phyloP scores from a whole-genome alignment of 2,888 invertebrate species.

The Volucella inflata region DNA sequence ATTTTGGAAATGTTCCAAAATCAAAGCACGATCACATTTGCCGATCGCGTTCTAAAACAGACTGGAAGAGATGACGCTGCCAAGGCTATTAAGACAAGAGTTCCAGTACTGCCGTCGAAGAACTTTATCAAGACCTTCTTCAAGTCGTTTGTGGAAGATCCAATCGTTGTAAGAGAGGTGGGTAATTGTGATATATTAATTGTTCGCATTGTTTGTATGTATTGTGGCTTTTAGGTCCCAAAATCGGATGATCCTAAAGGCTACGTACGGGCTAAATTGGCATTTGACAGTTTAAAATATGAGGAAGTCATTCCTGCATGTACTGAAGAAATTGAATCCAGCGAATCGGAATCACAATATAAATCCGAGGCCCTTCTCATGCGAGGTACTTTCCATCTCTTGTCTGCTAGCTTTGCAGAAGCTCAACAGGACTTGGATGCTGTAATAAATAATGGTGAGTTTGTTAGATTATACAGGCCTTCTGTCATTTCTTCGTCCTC shows the following conservation, averaged over 20 bases:
- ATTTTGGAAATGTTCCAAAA: slow-evolving; percentile 95
- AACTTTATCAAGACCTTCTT: slow-evolving; percentile 95
- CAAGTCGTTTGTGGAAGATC: slow-evolving; percentile 94
- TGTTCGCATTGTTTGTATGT: slow-evolving; percentile 81
- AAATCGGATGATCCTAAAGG: slow-evolving; percentile 84
- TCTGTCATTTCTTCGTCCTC: too few relatives aligned
- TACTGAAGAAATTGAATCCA: slow-evolving; percentile 89
- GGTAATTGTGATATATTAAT: slow-evolving; percentile 38
- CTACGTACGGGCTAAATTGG: slow-evolving; percentile 89
- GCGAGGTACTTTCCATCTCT: slow-evolving; percentile 92
- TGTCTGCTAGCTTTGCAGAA: slow-evolving; percentile 90
- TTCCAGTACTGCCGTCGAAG: slow-evolving; percentile 92
- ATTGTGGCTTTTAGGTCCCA: slow-evolving; percentile 36
- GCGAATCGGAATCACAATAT: slow-evolving; percentile 86
- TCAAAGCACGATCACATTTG: slow-evolving; percentile 90
- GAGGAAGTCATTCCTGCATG: slow-evolving; percentile 92
- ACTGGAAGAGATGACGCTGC: slow-evolving; percentile 87
- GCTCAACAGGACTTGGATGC: slow-evolving; percentile 89
- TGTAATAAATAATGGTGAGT: slow-evolving; percentile 86
- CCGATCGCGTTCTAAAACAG: slow-evolving; percentile 94
- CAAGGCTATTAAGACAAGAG: slow-evolving; percentile 88
- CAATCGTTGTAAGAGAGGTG: slow-evolving; percentile 86
- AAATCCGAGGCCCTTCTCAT: slow-evolving; percentile 90
- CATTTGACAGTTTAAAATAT: slow-evolving; percentile 89
- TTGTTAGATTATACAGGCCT: too few relatives aligned